Evolutionary conservation across 2,113 vertebrate genomes (phyloP), one percentile per base, ranked within the genome.

Genomic region (Syngnathoides biaculeatus): DNA sequence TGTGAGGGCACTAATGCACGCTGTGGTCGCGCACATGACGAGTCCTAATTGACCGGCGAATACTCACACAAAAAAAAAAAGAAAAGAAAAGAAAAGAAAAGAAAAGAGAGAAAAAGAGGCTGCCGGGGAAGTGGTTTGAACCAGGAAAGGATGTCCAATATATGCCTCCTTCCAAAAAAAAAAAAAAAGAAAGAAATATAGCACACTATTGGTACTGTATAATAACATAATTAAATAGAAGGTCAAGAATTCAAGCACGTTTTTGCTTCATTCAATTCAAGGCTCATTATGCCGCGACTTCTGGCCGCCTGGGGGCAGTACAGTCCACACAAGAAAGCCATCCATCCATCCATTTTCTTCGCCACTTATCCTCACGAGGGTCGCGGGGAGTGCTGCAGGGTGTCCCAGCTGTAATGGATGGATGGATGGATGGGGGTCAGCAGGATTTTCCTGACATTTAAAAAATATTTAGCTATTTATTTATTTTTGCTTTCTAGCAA

Each of bases 1-100:
- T n/a, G 20, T 61, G 38, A 61, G 39, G 42, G 59, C 35, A 61
- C 59, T 61, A 61, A 61, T 61, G 59, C 38, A 40, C 20, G 38
- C 30, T 40, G 59, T 14, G 59, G 59, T 42, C 24, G 38, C 8
- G 14, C 8, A 40, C 19, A 6, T 5, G 38, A n/a, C n/a, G 17
- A 5, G 35, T 60, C 30, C 35, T 60, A 60, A 60, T 60, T 38
- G 58, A 57, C 26, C 55, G 30, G 55, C 26, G 30, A 57, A 57
- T 57, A 52, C 1, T 43, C 12, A 14, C n/a, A 57, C 22, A 35
- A 35, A 35, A 35, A 35, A 35, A 35, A 35, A 35, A 35, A 35
- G 5, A 26, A 55, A 57, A 30, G 55, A 35, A 35, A 35, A 35
- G 5, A 35, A 35, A 26, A 55, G 30, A 35, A 35, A 35, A 35